Base-by-base conservation (phyloP, 2,113 vertebrate species). In the Dendropsophus ebraccatus region DNA sequence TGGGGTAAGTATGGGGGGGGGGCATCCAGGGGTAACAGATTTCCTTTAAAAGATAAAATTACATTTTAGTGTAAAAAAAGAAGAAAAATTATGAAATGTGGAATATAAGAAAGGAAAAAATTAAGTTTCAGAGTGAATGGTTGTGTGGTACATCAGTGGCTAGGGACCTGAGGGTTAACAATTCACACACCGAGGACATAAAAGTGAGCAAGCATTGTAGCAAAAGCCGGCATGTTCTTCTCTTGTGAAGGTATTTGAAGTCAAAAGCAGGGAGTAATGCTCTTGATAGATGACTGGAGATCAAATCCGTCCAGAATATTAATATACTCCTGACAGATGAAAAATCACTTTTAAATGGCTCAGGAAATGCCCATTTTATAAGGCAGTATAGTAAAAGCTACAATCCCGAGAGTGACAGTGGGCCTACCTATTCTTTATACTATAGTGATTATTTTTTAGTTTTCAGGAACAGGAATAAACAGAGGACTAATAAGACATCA, bases 131-230 rank as follows among this genome's bases (percentile, higher is more conserved):
- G 73, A 75, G 25, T 47, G 30, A 21, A 19, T 30, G n/a, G 5
- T 17, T 25, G n/a, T 19, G 21, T 17, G 16, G 2, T 77, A 32
- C 50, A 54, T 77, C 49, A 56, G 8, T 19, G 75, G 12, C 54
- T 23, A 23, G 25, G 28, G 17, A 32, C 75, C 49, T 0, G 28
- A 32, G 75, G 49, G 49, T 77, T 56, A 77, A 25, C 50, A 77
- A 49, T 50, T 50, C 47, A 76, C n/a, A 50, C 47, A 76, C 73
- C 28, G 25, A 76, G 74, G 74, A 76, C 74, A 52, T 52, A 30
- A 76, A 76, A 77, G 50, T 77, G 75, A 54, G 49, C 74, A 77
- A 77, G 75, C 8, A 77, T 35, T 32, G 75, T 23, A 77, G 50
- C 25, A 54, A 47, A 77, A 54, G 75, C 50, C 50, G 21, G 75